Evolutionary conservation across 2,888 invertebrate species (phyloP).

Genomic region (Drosophila conformis): DNA sequence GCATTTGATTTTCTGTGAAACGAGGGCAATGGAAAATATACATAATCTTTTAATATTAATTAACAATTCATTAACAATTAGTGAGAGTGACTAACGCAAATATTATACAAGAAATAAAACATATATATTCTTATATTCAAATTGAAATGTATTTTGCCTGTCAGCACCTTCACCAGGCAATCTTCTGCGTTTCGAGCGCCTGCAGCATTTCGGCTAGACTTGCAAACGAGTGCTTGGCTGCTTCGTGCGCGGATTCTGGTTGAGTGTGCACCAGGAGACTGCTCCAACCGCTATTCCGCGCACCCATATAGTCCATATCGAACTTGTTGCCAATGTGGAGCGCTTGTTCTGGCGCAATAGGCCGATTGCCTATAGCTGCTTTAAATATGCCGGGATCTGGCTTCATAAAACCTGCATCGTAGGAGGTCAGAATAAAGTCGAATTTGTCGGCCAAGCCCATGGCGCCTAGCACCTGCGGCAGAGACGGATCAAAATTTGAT

Average conservation of each 20-base stretch:
- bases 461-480: slow-evolving; percentile 88
- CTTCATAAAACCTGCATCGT: slow-evolving; percentile 87
- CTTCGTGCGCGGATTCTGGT: not conserved
- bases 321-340: slow-evolving; percentile 94
- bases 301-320: slow-evolving; percentile 91
- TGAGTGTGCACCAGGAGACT: slow-evolving; percentile 68
- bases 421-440: slow-evolving; percentile 92
- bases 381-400: slow-evolving; percentile 80
- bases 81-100: not conserved
- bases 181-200: slow-evolving; percentile 67
- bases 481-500: slow-evolving; percentile 95
- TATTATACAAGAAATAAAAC: slow-evolving; percentile 1
- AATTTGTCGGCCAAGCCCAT: slow-evolving; percentile 88
- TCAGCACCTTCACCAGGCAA: slow-evolving; percentile 69
- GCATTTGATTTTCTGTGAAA: not conserved
- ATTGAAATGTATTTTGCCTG: not conserved
- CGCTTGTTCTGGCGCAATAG: slow-evolving; percentile 87
- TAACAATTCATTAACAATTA: not conserved
- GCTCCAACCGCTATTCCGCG: slow-evolving; percentile 86
- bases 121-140: slow-evolving; percentile 4
- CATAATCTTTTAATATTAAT: not conserved
- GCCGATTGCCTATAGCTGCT: slow-evolving; percentile 86
- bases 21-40: not conserved
- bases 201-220: slow-evolving; percentile 68
- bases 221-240: slow-evolving; percentile 65